A percentile compares a stretch with the other conserved stretches of the same genome.
Evolutionary conservation across 2,113 vertebrate genomes (phyloP).

Genomic region (Myiozetetes cayanensis): DNA sequence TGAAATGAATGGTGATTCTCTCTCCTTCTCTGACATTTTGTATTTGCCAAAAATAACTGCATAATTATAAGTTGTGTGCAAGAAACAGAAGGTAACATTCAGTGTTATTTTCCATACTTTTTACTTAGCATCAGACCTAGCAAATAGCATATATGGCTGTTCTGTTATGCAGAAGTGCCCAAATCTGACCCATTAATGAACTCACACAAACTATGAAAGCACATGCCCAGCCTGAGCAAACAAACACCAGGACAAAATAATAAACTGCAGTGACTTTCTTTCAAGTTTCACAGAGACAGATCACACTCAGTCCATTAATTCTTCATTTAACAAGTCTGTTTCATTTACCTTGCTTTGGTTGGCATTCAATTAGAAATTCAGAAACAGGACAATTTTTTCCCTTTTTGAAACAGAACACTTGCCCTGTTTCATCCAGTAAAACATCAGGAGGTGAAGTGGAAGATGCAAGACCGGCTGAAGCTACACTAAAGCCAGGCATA

Average conservation of each 20-base stretch:
- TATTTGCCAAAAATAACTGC: slow-evolving; percentile 52
- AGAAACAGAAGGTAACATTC: slow-evolving; percentile 64
- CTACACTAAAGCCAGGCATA: neutral
- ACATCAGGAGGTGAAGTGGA: neutral
- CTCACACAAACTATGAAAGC: neutral
- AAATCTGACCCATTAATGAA: slow-evolving; percentile 7
- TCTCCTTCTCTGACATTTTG: slow-evolving; percentile 36
- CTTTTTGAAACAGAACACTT: neutral
- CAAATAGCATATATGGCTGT: neutral
- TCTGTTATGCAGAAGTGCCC: neutral
- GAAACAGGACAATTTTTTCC: neutral
- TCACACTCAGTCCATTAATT: slow-evolving; percentile 29
- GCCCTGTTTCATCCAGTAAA: neutral
- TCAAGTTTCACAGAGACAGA: neutral
- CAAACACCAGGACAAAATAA: slow-evolving; percentile 1
- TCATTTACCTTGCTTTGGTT: slow-evolving; percentile 28
- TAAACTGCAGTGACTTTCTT: neutral
- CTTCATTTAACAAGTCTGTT: slow-evolving; percentile 27
- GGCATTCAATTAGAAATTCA: slow-evolving; percentile 16
- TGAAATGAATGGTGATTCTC: slow-evolving; percentile 35
- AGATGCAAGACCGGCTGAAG: slow-evolving; percentile 11
- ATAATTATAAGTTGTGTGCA: slow-evolving; percentile 40
- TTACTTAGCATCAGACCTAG: neutral
- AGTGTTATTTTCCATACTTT: slow-evolving; percentile 31
- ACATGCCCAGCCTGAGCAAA: neutral